Conservation (phyloP, 2,888 invertebrate species). For the Orthosia cruda region DNA sequence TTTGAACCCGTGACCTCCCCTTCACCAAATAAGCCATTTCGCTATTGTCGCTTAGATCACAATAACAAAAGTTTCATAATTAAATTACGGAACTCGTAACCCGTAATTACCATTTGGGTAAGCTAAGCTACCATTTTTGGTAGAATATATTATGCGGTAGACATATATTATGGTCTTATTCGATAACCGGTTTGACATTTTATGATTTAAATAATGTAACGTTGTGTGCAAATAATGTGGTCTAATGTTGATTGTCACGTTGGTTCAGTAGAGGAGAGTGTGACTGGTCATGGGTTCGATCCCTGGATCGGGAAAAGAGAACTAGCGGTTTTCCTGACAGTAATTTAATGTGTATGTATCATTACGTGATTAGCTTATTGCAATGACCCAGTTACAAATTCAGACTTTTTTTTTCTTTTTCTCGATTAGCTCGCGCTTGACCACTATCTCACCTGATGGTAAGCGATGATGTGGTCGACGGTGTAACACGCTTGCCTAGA, state of each 20-base stretch:
- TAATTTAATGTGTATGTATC: too few species aligned
- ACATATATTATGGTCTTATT: slow-evolving; percentile 59
- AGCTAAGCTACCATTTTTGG: slow-evolving; percentile 54
- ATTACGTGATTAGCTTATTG: too few species aligned
- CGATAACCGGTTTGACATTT: slow-evolving; percentile 54
- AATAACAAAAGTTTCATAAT: slow-evolving; percentile 52
- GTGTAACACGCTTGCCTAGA: too few species aligned
- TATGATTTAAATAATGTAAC: slow-evolving; percentile 56
- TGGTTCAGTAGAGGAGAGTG: background rate
- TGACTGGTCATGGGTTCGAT: background rate
- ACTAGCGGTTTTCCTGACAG: too few species aligned
- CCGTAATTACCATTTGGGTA: slow-evolving; percentile 67
- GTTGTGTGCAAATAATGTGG: background rate
- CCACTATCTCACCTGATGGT: too few species aligned
- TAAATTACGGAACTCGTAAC: slow-evolving; percentile 58
- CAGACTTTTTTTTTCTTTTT: too few species aligned
- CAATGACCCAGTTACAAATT: too few species aligned
- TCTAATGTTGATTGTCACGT: background rate
- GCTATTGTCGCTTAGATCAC: slow-evolving; percentile 33
- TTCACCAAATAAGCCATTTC: slow-evolving; percentile 24
- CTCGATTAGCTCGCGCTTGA: too few species aligned
- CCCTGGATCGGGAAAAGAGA: background rate
- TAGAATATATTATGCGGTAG: slow-evolving; percentile 70
- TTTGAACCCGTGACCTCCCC: slow-evolving; percentile 34
- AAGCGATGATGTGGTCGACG: too few species aligned